Evolutionary conservation across 92 coral and sea anemone genomes (phyloP).

Genomic region (Porites rus): DNA sequence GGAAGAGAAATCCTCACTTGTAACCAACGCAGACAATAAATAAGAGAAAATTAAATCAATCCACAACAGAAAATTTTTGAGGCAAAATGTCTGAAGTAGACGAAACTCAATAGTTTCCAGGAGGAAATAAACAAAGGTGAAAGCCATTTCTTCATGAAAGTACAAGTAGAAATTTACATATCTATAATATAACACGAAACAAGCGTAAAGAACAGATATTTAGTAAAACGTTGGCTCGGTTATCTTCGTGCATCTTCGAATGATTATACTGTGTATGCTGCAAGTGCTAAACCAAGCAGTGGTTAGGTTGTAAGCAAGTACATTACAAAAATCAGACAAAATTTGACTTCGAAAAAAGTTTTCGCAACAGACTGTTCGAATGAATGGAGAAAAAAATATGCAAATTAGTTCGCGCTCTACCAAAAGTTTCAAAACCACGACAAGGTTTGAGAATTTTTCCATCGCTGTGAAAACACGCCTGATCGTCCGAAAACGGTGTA

Average conservation of each 20-base stretch:
- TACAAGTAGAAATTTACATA: conserved; percentile 52
- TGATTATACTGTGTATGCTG: background rate
- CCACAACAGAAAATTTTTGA: background rate
- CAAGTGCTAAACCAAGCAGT: background rate
- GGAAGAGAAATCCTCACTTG: conserved; percentile 19
- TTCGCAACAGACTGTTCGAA: conserved; percentile 63
- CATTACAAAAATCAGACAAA: background rate
- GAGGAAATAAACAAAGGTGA: conserved; percentile 31
- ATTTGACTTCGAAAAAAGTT: conserved; percentile 43
- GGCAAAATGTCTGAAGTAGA: background rate
- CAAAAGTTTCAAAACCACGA: conserved; percentile 82
- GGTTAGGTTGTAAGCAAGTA: background rate
- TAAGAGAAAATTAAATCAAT: conserved; percentile 22
- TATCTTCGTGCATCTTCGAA: background rate
- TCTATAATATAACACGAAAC: conserved; percentile 4
- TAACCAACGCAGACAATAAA: conserved; percentile 7
- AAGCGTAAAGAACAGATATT: conserved; percentile 18
- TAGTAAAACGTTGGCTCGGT: conserved; percentile 26
- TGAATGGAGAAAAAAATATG: conserved; percentile 94
- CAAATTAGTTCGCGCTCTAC: conserved; percentile 83
- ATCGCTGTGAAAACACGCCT: conserved; percentile 7
- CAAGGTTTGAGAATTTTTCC: conserved; percentile 34
- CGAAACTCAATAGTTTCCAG: conserved; percentile 2
- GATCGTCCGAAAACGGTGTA: conserved; percentile 4
- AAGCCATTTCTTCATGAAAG: conserved; percentile 46